Percentiles rank a stretch among this genome's conserved stretches.
phyloP scores from a whole-genome alignment of 2,888 invertebrate species.

The Nysson spinosus region DNA sequence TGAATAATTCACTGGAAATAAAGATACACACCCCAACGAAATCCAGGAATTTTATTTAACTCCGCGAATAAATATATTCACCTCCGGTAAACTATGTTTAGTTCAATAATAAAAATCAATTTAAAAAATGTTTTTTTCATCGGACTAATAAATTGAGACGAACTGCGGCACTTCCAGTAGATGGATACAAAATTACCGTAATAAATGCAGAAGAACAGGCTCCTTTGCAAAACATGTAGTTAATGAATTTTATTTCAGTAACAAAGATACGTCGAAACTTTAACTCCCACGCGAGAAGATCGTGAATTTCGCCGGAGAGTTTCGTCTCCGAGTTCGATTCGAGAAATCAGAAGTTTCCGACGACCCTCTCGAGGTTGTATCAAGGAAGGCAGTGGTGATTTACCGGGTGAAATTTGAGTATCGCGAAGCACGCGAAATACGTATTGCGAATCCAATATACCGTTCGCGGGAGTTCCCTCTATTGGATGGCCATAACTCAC shows the following conservation, averaged over 20 bases:
- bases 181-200: too few relatives aligned
- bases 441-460: slow-evolving; percentile 63
- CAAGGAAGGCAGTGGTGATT: slow-evolving; percentile 49
- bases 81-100: too few relatives aligned
- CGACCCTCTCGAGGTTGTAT: slow-evolving; percentile 44
- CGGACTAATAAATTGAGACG: too few relatives aligned
- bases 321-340: slow-evolving; percentile 21
- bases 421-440: slow-evolving; percentile 63
- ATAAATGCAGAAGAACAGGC: too few relatives aligned
- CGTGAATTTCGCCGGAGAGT: slow-evolving; percentile 15
- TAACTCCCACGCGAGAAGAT: neutral
- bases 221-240: too few relatives aligned
- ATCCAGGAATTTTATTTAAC: too few relatives aligned
- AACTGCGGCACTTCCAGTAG: too few relatives aligned
- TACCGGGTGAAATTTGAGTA: slow-evolving; percentile 61
- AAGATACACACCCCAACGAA: too few relatives aligned
- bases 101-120: neutral
- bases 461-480: slow-evolving; percentile 46
- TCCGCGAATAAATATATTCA: too few relatives aligned
- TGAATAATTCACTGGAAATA: neutral
- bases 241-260: too few relatives aligned
- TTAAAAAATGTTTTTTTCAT: neutral
- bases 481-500: slow-evolving; percentile 59
- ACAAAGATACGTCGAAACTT: too few relatives aligned
- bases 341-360: slow-evolving; percentile 34